These are phyloP conservation scores for Probosciger aterrimus DNA, from an alignment of 2,113 vertebrate species.

Conservation along the genomic window DNA sequence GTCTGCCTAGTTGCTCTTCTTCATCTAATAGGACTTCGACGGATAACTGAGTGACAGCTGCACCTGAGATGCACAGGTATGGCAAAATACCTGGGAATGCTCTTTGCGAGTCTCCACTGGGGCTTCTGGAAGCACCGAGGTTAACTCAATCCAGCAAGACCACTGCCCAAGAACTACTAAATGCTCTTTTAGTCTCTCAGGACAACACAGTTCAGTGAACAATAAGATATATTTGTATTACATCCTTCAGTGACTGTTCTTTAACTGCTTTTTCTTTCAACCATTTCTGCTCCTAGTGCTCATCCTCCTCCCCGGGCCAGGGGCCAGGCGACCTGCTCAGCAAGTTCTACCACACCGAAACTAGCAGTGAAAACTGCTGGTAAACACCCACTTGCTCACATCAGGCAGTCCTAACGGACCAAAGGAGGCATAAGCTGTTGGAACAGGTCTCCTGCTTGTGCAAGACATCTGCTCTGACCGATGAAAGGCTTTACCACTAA, in stretches of 20 bases:
- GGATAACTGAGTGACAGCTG: neutral
- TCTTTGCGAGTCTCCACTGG: neutral
- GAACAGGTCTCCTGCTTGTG: accelerated
- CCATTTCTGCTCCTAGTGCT: neutral
- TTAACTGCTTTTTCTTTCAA: neutral
- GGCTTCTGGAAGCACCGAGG: neutral
- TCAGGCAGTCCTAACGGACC: accelerated
- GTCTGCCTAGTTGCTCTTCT: neutral
- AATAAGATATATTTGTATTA: neutral
- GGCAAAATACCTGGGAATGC: neutral
- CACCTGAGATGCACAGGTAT: neutral
- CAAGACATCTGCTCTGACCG: neutral
- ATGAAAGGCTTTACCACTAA: neutral
- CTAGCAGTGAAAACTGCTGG: neutral
- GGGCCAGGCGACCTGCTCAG: neutral
- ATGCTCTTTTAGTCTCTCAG: neutral
- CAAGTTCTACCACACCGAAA: neutral
- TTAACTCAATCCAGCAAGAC: neutral
- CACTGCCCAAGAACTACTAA: neutral
- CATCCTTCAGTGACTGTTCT: neutral
- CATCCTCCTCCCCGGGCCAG: neutral
- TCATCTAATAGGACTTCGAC: neutral
- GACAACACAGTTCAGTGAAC: neutral
- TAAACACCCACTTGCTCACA: neutral
- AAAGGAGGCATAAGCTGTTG: neutral